These are phyloP conservation scores for Thermophis baileyi DNA, from an alignment of 2,113 vertebrate genomes.

Conservation along the genomic window DNA sequence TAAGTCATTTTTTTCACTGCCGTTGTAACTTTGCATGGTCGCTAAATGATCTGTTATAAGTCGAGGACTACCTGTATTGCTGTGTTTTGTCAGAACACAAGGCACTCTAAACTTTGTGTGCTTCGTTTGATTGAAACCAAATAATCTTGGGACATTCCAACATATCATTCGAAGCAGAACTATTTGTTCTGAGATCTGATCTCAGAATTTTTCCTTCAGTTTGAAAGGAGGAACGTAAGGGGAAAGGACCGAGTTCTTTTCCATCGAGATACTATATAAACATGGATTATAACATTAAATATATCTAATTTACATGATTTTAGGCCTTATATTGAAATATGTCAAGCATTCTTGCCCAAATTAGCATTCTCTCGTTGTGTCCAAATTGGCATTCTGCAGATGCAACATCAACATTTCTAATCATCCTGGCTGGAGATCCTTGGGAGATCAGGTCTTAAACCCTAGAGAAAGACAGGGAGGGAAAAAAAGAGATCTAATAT, in stretches of 20 bases:
- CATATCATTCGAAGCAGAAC: neutral
- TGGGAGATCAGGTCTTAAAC: neutral
- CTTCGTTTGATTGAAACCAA: neutral
- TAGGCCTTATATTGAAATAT: neutral
- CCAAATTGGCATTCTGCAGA: neutral
- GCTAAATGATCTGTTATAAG: neutral
- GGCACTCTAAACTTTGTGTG: neutral
- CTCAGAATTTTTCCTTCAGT: neutral
- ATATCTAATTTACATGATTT: neutral
- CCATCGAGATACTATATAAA: neutral
- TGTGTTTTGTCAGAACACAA: neutral
- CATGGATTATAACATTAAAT: neutral
- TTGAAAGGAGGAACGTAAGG: neutral
- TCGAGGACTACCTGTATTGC: neutral
- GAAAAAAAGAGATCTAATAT: neutral
- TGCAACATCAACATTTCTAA: neutral
- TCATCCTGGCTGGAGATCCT: neutral
- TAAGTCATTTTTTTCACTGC: neutral
- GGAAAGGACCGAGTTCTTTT: neutral
- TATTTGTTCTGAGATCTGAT: neutral
- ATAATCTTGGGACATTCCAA: neutral
- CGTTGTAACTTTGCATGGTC: neutral
- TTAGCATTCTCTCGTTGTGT: neutral
- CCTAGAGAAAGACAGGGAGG: neutral
- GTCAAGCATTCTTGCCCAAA: neutral